These are phyloP conservation scores for Donacobius atricapilla DNA, from an alignment of 2,113 vertebrate genomes.

Conservation along the genomic window DNA sequence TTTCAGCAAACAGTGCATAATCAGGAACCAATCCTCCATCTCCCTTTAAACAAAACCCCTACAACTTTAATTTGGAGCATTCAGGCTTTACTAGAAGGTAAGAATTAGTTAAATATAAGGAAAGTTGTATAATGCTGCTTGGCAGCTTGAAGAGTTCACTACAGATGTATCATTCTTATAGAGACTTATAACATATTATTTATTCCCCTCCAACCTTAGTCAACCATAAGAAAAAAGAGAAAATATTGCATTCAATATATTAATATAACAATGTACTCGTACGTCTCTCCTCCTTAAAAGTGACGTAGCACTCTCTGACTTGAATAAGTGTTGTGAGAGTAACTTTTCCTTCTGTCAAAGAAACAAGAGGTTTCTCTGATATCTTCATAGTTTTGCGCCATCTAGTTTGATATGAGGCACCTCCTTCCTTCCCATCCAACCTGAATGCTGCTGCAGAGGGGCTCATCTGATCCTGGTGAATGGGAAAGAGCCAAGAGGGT, in stretches of 20 bases:
- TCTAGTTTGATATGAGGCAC: background rate
- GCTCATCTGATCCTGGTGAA: rapidly evolving
- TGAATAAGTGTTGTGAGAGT: background rate
- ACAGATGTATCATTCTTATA: background rate
- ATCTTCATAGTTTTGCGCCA: background rate
- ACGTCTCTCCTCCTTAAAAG: background rate
- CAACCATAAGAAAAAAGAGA: background rate
- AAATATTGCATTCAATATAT: background rate
- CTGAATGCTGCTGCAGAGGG: background rate
- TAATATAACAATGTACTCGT: background rate
- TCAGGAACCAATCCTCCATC: background rate
- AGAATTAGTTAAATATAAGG: background rate
- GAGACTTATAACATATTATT: background rate
- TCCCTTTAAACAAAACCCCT: background rate
- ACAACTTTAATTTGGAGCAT: background rate
- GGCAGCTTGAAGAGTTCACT: background rate
- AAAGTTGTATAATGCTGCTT: background rate
- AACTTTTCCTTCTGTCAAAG: background rate
- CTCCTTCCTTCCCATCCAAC: background rate
- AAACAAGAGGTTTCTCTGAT: background rate
- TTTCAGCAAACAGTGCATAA: background rate
- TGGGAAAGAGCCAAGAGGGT: background rate
- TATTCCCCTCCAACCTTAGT: background rate
- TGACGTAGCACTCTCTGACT: background rate
- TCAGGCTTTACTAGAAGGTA: background rate